These are phyloP conservation scores for Stomatorhinus walkeri DNA, from an alignment of 2,797 vertebrate species.

Conservation along the genomic window DNA sequence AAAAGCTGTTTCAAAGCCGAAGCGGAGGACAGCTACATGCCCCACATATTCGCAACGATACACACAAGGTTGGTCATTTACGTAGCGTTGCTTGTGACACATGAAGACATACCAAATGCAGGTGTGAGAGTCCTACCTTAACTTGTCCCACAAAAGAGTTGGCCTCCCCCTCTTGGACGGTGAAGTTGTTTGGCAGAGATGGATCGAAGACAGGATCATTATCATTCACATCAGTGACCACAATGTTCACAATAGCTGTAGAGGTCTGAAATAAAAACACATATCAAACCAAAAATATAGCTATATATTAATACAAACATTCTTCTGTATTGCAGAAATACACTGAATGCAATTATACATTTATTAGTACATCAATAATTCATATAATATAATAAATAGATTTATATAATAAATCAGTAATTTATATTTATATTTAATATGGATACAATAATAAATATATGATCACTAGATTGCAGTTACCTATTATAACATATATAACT, in stretches of 20 bases:
- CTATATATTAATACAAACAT: not conserved
- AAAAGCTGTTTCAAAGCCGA: not conserved
- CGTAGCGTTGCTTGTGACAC: not conserved
- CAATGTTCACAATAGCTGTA: slow-evolving; percentile 76
- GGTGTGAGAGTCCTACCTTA: slow-evolving; percentile 62
- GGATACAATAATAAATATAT: not conserved
- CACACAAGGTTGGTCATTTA: not conserved
- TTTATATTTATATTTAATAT: not conserved
- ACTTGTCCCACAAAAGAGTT: slow-evolving; percentile 87
- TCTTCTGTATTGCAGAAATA: not conserved
- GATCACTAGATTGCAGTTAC: not conserved
- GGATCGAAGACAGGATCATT: slow-evolving; percentile 83
- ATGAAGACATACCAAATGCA: not conserved
- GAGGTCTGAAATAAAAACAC: slow-evolving; percentile 70
- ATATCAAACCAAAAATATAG: not conserved
- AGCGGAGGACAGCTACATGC: not conserved
- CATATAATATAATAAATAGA: too few species aligned
- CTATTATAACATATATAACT: not conserved
- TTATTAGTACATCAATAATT: not conserved
- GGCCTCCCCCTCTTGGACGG: slow-evolving; percentile 77
- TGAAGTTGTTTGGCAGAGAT: slow-evolving; percentile 78
- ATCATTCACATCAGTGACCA: slow-evolving; percentile 94
- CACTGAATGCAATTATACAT: not conserved
- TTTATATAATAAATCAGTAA: too few species aligned
- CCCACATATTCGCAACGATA: not conserved